Base-by-base conservation (phyloP, 2,888 invertebrate species). In the Allolobophora icterica region DNA sequence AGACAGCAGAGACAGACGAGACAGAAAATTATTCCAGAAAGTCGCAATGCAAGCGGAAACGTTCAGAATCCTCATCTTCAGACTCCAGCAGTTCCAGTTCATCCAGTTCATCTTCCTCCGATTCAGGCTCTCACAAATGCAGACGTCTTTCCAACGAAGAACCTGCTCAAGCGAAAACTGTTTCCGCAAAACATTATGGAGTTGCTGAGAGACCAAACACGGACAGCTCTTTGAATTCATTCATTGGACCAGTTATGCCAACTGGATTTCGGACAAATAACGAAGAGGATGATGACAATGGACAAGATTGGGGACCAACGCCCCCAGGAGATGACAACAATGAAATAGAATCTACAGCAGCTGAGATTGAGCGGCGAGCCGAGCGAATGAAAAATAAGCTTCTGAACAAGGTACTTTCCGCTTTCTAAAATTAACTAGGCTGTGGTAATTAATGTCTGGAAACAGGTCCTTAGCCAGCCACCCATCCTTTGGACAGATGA, bases 341-440 rank as follows among this genome's bases (percentile, higher is more conserved):
- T n/a, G 71, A 71, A 11, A 0, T 71, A 71, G 71, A 71, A 71
- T 71, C 71, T 11, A 71, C 71, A n/a, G 71, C n/a, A n/a, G 71
- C 30, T 71, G 71, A 71, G n/a, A 71, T 71, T n/a, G 71, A 71
- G 11, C 71, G 71, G 11, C 71, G 71, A n/a, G 71, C 71, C 71
- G 71, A 71, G n/a, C 71, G 71, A 71, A 71, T 71, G 71, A 71
- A n/a, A 71, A 71, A 71, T n/a, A 71, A n/a, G n/a, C 71, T 71
- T 71, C 71, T 71, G 71, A 71, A 71, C 71, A 71, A 71, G 71
- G 71, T 71, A 13, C n/a, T 71, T n/a, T 71, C n/a, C 71, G 6
- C 8, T 71, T 71, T n/a, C n/a, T 71, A n/a, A 30, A 71, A 71
- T 71, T 11, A 71, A 71, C n/a, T 8, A 71, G 71, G 11, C 71